Percentiles rank a stretch among this genome's conserved stretches.
These are phyloP conservation scores for Blastobasis adustella DNA, from an alignment of 2,888 invertebrate genomes.

Conservation along the genomic window DNA sequence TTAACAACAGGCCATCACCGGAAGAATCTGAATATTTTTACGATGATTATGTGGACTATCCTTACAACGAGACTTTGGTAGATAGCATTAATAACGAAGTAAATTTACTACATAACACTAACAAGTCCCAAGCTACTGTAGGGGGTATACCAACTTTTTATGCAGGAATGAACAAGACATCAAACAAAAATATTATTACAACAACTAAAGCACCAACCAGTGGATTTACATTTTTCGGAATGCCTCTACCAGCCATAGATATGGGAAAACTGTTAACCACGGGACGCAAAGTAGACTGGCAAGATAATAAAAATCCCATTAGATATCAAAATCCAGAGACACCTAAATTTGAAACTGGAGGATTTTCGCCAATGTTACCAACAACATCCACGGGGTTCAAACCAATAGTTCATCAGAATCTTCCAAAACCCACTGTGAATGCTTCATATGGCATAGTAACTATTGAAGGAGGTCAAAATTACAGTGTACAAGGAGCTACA, in stretches of 20 bases:
- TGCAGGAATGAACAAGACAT: slow-evolving; percentile 45
- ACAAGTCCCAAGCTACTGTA: slow-evolving; percentile 57
- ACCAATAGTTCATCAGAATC: slow-evolving; percentile 73
- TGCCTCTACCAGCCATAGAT: slow-evolving; percentile 84
- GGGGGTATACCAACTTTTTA: slow-evolving; percentile 76
- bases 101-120: slow-evolving; percentile 35
- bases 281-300: slow-evolving; percentile 63
- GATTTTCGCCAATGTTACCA: slow-evolving; percentile 85
- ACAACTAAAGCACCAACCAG: slow-evolving; percentile 57
- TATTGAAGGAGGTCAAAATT: slow-evolving; percentile 24
- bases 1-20: slow-evolving; percentile 76
- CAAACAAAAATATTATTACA: slow-evolving; percentile 41
- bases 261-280: slow-evolving; percentile 78
- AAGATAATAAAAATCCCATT: slow-evolving; percentile 48
- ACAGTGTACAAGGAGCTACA: slow-evolving; percentile 31
- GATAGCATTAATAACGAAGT: slow-evolving; percentile 49
- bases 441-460: slow-evolving; percentile 18
- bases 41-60: slow-evolving; percentile 88
- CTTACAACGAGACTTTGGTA: slow-evolving; percentile 76
- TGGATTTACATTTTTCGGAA: slow-evolving; percentile 89
- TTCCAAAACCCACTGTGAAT: slow-evolving; percentile 40
- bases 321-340: slow-evolving; percentile 57
- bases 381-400: slow-evolving; percentile 82
- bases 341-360: slow-evolving; percentile 82
- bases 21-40: slow-evolving; percentile 89